phyloP scores from a whole-genome alignment of 2,797 vertebrate genomes.

The Falco columbarius region DNA sequence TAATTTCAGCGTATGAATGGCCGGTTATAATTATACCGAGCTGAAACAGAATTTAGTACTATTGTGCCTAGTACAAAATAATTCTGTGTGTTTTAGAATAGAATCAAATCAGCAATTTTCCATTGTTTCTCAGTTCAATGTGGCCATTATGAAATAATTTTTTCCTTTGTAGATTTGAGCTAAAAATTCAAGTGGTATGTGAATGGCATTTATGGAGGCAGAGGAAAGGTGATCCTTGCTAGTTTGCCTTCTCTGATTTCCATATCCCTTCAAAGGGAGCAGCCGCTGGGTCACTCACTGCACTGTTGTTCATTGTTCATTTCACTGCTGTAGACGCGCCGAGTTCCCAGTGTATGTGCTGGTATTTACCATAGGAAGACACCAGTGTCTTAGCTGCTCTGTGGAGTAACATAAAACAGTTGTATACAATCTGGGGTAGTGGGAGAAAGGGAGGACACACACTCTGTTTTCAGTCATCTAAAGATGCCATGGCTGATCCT shows the following conservation, averaged over 20 bases:
- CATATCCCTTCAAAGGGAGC: not conserved
- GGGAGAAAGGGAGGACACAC: not conserved
- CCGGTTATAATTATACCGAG: not conserved
- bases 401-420: not conserved
- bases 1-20: not conserved
- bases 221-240: not conserved
- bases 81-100: not conserved
- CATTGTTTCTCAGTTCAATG: not conserved
- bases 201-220: not conserved
- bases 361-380: not conserved
- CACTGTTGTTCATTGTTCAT: not conserved
- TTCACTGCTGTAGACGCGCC: not conserved
- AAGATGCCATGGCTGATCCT: not conserved
- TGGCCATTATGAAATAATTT: not conserved
- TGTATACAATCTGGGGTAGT: not conserved
- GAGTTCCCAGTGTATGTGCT: not conserved
- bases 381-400: not conserved
- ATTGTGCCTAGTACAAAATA: not conserved
- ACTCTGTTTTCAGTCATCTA: not conserved
- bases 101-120: slow-evolving; percentile 8
- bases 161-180: not conserved
- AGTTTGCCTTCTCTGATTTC: not conserved
- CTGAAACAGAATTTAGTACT: not conserved
- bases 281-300: not conserved
- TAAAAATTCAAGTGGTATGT: not conserved